These are phyloP conservation scores for Euzetes globulus DNA, from an alignment of 2,888 invertebrate species.

Conservation along the genomic window DNA sequence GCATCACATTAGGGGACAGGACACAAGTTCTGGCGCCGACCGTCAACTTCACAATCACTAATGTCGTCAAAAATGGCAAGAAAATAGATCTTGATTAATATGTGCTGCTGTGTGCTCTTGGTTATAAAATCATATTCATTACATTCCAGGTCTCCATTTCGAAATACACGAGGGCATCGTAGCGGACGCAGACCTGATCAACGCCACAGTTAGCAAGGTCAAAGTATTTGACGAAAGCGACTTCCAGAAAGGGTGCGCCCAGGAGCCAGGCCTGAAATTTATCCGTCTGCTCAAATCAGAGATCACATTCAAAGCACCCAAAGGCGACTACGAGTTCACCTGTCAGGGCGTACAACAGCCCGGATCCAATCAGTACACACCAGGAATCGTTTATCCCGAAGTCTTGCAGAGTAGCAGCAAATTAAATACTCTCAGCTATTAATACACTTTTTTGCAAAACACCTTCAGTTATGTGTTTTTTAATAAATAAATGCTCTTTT, in stretches of 20 bases:
- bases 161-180: conserved; percentile 1
- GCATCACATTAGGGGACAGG: neutral
- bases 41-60: conserved; percentile 4
- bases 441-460: neutral
- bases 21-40: neutral
- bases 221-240: neutral
- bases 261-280: neutral
- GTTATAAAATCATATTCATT: no score
- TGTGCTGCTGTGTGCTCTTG: no score
- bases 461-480: no score
- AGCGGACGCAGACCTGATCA: neutral
- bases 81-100: neutral
- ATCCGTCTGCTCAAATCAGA: neutral
- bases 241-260: neutral
- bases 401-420: neutral
- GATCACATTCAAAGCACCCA: neutral
- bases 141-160: neutral
- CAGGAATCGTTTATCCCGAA: neutral
- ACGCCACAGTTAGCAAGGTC: neutral
- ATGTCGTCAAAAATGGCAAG: neutral
- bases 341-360: neutral
- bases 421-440: neutral
- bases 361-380: neutral
- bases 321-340: neutral
- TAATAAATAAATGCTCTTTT: no score